Evolutionary conservation across 2,797 vertebrate species (phyloP).

Genomic region (Carapus acus): DNA sequence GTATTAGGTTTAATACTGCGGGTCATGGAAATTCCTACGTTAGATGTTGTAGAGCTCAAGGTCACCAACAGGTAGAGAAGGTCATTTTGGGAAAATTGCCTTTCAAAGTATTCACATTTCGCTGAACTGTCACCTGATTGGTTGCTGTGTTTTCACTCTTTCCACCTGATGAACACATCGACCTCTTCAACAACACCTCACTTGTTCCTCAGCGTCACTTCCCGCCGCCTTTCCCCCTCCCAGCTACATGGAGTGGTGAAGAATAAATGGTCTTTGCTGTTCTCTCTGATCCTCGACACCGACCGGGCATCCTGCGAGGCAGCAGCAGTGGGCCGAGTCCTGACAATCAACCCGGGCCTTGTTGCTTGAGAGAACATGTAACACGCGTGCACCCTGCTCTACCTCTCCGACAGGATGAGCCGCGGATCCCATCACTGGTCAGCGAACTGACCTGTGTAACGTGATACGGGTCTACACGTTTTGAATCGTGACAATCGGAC

Average conservation of each 20-base stretch:
- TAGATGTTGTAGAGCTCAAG: neutral
- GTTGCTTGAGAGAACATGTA: conserved; percentile 44
- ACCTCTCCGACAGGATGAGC: conserved; percentile 27
- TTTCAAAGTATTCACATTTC: no score
- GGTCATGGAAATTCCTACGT: neutral
- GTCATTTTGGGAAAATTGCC: no score
- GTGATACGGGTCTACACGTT: conserved; percentile 23
- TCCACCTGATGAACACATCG: no score
- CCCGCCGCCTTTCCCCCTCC: conserved; percentile 34
- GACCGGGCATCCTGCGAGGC: conserved; percentile 50
- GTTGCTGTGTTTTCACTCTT: no score
- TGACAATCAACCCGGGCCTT: conserved; percentile 54
- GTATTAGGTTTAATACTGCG: conserved; percentile 7
- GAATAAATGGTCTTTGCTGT: conserved; percentile 62
- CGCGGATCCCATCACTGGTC: conserved; percentile 26
- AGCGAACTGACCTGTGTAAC: conserved; percentile 22
- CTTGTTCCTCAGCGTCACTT: conserved; percentile 48
- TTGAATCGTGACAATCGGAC: no score
- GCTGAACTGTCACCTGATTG: no score
- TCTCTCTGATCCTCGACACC: conserved; percentile 66
- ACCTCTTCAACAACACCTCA: no score
- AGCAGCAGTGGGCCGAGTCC: conserved; percentile 41
- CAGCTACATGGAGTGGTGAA: conserved; percentile 62
- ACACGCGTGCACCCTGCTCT: conserved; percentile 32
- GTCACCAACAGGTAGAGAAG: neutral